Conservation (phyloP, 2,797 vertebrate genomes). For the Lepus townsendii region DNA sequence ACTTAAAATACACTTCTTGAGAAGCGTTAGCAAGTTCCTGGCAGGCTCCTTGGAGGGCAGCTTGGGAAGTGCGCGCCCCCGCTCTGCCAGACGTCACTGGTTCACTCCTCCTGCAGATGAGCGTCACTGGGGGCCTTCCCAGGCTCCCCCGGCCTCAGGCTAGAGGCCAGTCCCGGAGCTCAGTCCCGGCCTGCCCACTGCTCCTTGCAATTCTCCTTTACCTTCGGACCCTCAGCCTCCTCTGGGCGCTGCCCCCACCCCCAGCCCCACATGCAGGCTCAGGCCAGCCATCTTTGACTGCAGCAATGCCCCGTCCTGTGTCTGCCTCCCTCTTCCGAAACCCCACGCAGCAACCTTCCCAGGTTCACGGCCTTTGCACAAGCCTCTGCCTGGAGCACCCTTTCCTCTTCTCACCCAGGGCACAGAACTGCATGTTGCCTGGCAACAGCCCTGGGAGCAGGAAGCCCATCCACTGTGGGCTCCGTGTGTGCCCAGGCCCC, state of each 20-base stretch:
- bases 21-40: neutral
- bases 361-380: neutral
- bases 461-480: neutral
- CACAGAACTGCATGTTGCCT: neutral
- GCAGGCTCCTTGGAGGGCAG: neutral
- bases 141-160: neutral
- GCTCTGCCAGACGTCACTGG: neutral
- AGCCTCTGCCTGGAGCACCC: neutral
- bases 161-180: neutral
- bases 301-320: neutral
- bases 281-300: neutral
- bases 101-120: neutral
- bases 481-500: neutral
- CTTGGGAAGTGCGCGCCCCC: neutral
- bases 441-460: neutral
- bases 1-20: neutral
- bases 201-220: neutral
- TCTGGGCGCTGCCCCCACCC: neutral
- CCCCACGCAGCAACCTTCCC: neutral
- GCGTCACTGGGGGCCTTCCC: neutral
- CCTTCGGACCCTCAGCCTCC: neutral
- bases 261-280: neutral
- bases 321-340: neutral
- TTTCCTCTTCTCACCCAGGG: neutral
- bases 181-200: neutral